These are phyloP conservation scores for Rutilus rutilus DNA, from an alignment of 2,113 vertebrate species.

Conservation along the genomic window DNA sequence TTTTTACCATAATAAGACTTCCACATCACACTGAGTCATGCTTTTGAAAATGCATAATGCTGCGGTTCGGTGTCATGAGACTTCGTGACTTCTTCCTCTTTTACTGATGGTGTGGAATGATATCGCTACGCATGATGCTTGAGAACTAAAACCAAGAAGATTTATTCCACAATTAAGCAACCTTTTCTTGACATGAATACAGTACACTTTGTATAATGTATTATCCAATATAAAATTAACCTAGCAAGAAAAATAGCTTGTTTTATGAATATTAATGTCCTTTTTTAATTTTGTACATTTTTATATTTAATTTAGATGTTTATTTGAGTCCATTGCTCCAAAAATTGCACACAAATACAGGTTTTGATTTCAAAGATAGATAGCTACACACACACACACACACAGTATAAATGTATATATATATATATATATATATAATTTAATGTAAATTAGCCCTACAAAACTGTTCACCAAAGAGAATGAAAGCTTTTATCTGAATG, in stretches of 20 bases:
- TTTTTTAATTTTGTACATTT: not conserved
- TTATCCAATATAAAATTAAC: not conserved
- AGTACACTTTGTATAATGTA: not conserved
- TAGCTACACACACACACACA: no score
- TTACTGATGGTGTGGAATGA: constrained; percentile 10
- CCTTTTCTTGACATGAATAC: not conserved
- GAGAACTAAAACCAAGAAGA: not conserved
- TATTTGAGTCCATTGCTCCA: no score
- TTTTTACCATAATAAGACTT: not conserved
- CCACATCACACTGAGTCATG: constrained; percentile 8
- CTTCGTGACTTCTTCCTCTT: constrained; percentile 31
- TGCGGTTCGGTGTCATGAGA: constrained; percentile 34
- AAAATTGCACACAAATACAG: no score
- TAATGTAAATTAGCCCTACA: no score
- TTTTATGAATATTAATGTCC: not conserved
- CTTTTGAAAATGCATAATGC: not conserved
- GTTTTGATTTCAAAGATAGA: no score
- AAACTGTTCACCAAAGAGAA: constrained; percentile 25
- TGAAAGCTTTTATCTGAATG: not conserved
- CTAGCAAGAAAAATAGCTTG: not conserved
- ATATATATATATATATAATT: no score
- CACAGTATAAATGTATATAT: no score
- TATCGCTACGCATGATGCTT: not conserved
- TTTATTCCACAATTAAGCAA: not conserved
- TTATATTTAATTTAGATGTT: not conserved